Conservation (phyloP, 2,113 vertebrate genomes). For the Corythoichthys haematopterus region DNA sequence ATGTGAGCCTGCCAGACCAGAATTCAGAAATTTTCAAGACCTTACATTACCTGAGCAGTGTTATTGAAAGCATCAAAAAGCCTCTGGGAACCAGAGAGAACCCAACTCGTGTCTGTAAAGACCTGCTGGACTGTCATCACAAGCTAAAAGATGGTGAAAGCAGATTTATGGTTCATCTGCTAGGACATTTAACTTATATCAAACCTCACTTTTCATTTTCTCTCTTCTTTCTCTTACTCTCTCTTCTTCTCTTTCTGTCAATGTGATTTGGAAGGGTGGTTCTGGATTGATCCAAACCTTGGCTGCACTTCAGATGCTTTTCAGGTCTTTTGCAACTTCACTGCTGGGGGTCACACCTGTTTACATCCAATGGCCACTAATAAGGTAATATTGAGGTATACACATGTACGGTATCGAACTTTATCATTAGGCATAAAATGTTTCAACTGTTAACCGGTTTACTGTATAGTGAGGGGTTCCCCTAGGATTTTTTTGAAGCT, state of each 20-base stretch:
- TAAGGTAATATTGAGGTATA: conserved; percentile 72
- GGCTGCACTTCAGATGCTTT: conserved; percentile 93
- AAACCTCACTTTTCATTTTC: neutral
- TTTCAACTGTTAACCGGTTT: neutral
- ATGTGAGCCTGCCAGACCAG: conserved; percentile 77
- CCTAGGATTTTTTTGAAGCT: too few species aligned
- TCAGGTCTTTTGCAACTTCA: conserved; percentile 97
- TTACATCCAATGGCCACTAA: conserved; percentile 80
- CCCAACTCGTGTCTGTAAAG: conserved; percentile 90
- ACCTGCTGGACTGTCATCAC: conserved; percentile 86
- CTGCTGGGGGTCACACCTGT: conserved; percentile 93
- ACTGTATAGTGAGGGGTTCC: too few species aligned
- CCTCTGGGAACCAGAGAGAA: conserved; percentile 88
- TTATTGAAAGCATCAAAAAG: conserved; percentile 87
- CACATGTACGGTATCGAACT: neutral
- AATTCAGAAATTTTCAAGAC: conserved; percentile 87
- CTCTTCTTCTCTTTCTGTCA: neutral
- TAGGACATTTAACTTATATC: neutral
- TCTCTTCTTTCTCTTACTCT: neutral
- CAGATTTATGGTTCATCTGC: neutral
- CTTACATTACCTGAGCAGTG: conserved; percentile 83
- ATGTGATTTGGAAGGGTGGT: conserved; percentile 76
- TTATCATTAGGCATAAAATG: neutral
- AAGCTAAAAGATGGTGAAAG: conserved; percentile 83
- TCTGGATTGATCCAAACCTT: conserved; percentile 97